Base-by-base conservation (phyloP, 2,797 vertebrate species). In the Masticophis lateralis region DNA sequence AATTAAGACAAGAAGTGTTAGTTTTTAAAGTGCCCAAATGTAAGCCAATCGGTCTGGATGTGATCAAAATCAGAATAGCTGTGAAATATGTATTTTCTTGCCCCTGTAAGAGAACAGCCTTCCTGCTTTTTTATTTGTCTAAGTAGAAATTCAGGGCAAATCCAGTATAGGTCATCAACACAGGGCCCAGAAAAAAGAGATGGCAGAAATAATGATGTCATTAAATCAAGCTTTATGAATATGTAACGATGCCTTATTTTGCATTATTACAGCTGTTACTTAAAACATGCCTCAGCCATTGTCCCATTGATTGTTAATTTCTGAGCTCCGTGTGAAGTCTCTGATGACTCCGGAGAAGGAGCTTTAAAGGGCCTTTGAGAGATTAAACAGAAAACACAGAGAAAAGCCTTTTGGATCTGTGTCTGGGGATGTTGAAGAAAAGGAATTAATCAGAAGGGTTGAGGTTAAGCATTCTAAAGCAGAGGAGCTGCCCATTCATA, bases 161-260 rank as follows among this genome's bases (percentile, higher is more conserved):
- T 93, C 89, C 95, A 95, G 94, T 94, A 95, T 95, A 96, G 94
- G 95, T 97, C 96, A 97, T 97, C 97, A 97, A 96, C 91, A n/a
- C 91, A 37, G 79, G 66, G 96, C 96, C 97, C 93, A 89, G 95
- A 92, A 96, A 97, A 95, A 96, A 95, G 94, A 95, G 95, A 96
- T 89, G 92, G 92, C 93, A 95, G 96, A 97, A 97, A 96, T 97
- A 97, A 97, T 95, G 96, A 97, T 95, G 96, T 95, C 88, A 93
- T 97, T 97, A 97, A 97, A 97, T 97, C 96, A 97, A 69, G 93
- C 95, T 97, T 97, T 96, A 97, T 97, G 97, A 97, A 97, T 97
- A 97, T 97, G 97, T 96, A 97, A 96, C 95, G 94, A 94, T 95
- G 92, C 94, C 96, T 97, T 96, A 94, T 96, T 97, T 97, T 96